Base-by-base conservation (phyloP, 92 coral and sea anemone species). In the Epizoanthus fatuus region DNA sequence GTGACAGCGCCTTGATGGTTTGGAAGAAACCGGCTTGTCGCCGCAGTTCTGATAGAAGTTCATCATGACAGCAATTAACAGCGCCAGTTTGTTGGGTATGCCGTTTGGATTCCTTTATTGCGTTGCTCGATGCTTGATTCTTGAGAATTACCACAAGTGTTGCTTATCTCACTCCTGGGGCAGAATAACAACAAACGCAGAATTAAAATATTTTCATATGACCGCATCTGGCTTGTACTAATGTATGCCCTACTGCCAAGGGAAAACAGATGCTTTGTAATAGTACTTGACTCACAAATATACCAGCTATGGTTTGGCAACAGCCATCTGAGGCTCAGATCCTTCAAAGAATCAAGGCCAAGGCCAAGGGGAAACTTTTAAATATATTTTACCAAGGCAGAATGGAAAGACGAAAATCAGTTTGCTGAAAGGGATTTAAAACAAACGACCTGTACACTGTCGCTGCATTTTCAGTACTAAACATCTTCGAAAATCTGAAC, bases 21-120 rank as follows among this genome's bases (percentile, higher is more conserved):
- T 16, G 8, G 49, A 62, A 60, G 82, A 13, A 10, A 22, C 40
- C 40, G 82, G 38, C 51, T 77, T 77, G 3, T n/a, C 71, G 20
- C 70, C 71, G 54, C 35, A 77, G 63, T 77, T 77, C 38, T 59
- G 82, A 42, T 22, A 60, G 38, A 14, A 77, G 69, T 77, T 77
- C 69, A 77, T 69, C 82, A 77, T 75, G 10, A 35, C 5, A 32
- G 67, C 44, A 4, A n/a, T 38, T 40, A 29, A 35, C 3, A 75
- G 25, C 49, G 47, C 47, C 16, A 56, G 25, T 20, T 35, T 55
- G 57, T 3, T 2, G 22, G 53, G 11, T 73, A 5, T 29, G 40
- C n/a, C n/a, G 35, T 37, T 37, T 20, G 22, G 17, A 29, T 29
- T 1, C 25, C 37, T n/a, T 7, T 38, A 19, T 39, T 7, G 7